These are phyloP conservation scores for Centruroides vittatus DNA, from an alignment of 1,140 invertebrate genomes.

Conservation along the genomic window DNA sequence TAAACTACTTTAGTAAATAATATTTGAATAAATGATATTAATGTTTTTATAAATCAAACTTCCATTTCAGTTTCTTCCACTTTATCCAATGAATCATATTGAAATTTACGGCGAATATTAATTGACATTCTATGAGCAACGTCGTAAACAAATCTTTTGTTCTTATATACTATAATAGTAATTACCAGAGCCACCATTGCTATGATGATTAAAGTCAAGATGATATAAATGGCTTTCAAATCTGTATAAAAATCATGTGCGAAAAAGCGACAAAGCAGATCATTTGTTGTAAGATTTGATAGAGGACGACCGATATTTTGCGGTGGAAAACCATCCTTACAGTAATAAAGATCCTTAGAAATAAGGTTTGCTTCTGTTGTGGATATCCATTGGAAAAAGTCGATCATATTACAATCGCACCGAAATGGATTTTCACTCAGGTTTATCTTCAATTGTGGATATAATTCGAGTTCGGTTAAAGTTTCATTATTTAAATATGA, in stretches of 20 bases:
- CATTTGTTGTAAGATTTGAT: background rate
- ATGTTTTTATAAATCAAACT: background rate
- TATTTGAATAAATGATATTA: too few relatives aligned
- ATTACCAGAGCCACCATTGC: background rate
- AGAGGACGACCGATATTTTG: conserved; percentile 2
- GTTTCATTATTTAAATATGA: conserved; percentile 40
- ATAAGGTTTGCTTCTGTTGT: background rate
- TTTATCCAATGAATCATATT: conserved; percentile 10
- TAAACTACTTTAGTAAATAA: too few relatives aligned
- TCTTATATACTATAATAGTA: conserved; percentile 1
- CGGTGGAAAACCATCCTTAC: conserved; percentile 4
- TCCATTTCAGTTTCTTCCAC: conserved; percentile 4
- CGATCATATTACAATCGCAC: conserved; percentile 46
- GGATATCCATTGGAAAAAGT: conserved; percentile 45
- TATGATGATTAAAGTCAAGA: background rate
- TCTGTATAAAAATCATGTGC: background rate
- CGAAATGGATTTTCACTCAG: conserved; percentile 49
- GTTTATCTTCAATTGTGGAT: conserved; percentile 43
- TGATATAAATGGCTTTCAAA: background rate
- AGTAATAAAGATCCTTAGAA: background rate
- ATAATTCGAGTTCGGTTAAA: conserved; percentile 42
- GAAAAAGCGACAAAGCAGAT: conserved; percentile 2
- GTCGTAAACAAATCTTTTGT: background rate
- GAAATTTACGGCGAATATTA: conserved; percentile 6
- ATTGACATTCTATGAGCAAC: background rate